These are phyloP conservation scores for Heliconius sara DNA, from an alignment of 2,888 invertebrate genomes.

Conservation along the genomic window DNA sequence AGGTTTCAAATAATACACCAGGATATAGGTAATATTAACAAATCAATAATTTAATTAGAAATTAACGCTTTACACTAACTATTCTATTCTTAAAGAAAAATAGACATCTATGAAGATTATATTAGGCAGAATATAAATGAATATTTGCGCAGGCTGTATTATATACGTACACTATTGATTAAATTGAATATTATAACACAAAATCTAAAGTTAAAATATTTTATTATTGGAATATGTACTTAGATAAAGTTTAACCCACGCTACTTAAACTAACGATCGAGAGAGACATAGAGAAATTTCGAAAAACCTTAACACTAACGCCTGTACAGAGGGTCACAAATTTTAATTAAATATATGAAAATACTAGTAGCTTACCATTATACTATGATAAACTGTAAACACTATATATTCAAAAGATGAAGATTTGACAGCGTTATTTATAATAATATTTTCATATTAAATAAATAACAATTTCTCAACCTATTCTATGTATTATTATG, in stretches of 20 bases:
- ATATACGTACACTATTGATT: conserved; percentile 64
- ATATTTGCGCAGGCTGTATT: conserved; percentile 73
- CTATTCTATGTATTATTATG: conserved; percentile 14
- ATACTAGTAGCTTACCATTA: conserved; percentile 13
- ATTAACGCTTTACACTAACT: conserved; percentile 76
- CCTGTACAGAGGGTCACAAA: conserved; percentile 43
- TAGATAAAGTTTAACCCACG: conserved; percentile 53
- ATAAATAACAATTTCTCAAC: conserved; percentile 9
- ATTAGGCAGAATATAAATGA: conserved; percentile 73
- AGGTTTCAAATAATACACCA: conserved; percentile 59
- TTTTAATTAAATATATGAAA: conserved; percentile 6
- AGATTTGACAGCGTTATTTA: conserved; percentile 3
- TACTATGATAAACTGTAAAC: conserved; percentile 9
- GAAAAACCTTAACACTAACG: conserved; percentile 69
- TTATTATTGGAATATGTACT: conserved; percentile 61
- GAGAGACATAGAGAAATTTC: conserved; percentile 80
- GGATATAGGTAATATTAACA: conserved; percentile 68
- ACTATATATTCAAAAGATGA: conserved; percentile 23
- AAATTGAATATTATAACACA: conserved; percentile 64
- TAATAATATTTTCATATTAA: conserved; percentile 6
- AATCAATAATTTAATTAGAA: conserved; percentile 80
- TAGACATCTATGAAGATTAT: conserved; percentile 66
- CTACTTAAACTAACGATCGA: conserved; percentile 76
- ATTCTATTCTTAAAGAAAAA: conserved; percentile 75
- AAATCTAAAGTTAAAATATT: conserved; percentile 68